Evolutionary conservation across 35 echinoderm and acorn worm genomes (phyloP).

Genomic region (Ophiothrix spiculata): DNA sequence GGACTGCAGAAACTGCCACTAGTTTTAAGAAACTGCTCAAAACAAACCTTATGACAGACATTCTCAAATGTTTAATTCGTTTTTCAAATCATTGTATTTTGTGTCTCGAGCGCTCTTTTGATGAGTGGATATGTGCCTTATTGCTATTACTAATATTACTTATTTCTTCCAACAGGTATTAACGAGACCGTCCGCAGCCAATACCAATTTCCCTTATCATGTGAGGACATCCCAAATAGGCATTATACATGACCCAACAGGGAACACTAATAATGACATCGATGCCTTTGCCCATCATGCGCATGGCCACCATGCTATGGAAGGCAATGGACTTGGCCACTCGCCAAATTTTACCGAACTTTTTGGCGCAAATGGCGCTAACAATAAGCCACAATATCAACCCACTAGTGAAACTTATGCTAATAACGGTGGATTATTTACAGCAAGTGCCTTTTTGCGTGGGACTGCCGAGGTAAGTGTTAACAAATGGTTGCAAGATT

Average conservation of each 20-base stretch:
- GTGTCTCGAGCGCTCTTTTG: too few relatives aligned
- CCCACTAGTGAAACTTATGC: background rate
- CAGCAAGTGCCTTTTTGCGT: background rate
- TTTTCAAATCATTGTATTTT: too few relatives aligned
- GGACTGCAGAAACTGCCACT: background rate
- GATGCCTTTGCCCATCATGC: conserved; percentile 74
- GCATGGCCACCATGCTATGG: conserved; percentile 36
- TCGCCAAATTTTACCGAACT: conserved; percentile 72
- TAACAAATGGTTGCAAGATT: too few relatives aligned
- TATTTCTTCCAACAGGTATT: conserved; percentile 61
- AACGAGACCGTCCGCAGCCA: conserved; percentile 80
- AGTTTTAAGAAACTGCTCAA: background rate
- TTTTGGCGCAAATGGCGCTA: conserved; percentile 43
- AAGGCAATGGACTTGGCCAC: background rate
- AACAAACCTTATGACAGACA: background rate
- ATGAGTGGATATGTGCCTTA: background rate
- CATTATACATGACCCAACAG: conserved; percentile 47
- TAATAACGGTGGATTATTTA: background rate
- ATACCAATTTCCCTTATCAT: conserved; percentile 89
- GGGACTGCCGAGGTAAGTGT: background rate
- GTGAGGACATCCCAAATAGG: conserved; percentile 83
- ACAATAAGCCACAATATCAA: background rate
- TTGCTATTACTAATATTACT: background rate
- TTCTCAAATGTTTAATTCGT: background rate
- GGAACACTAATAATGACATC: conserved; percentile 47